phyloP scores from a whole-genome alignment of 2,888 invertebrate genomes.

The Heteromyza rotundicornis region DNA sequence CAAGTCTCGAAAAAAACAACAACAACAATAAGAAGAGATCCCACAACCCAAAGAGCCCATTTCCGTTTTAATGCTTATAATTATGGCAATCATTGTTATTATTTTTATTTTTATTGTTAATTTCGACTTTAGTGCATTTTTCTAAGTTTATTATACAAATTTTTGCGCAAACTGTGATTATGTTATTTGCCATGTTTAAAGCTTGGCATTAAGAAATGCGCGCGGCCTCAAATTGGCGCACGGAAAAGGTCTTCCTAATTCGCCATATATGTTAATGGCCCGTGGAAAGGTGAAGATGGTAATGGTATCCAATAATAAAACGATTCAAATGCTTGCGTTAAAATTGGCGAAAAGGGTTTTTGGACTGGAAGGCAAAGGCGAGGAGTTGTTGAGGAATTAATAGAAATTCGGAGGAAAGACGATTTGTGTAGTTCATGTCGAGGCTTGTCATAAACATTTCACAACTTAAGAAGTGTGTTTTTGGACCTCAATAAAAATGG shows the following conservation, averaged over 20 bases:
- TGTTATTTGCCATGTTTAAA: neutral
- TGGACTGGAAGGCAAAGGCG: neutral
- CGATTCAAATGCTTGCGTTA: neutral
- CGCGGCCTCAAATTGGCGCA: neutral
- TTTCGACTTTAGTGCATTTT: neutral
- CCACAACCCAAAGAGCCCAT: no score
- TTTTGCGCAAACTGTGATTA: neutral
- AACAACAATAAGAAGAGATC: no score
- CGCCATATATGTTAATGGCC: neutral
- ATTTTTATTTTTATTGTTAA: constrained; percentile 3
- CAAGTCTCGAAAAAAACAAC: neutral
- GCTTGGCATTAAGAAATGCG: neutral
- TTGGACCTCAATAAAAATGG: no score
- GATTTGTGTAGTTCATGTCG: no score
- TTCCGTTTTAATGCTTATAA: constrained; percentile 7
- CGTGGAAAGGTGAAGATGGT: neutral
- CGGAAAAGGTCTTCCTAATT: neutral
- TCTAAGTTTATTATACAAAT: no score
- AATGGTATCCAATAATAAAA: no score
- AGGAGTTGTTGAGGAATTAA: no score
- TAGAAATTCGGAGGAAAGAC: no score
- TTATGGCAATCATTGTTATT: constrained; percentile 16
- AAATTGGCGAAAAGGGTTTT: neutral
- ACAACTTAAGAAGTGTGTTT: no score
- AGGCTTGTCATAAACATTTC: no score